A percentile compares a stretch with the other conserved stretches of the same genome.
Evolutionary conservation across 2,888 invertebrate species (phyloP).

Genomic region (Himalopsyche japonica): DNA sequence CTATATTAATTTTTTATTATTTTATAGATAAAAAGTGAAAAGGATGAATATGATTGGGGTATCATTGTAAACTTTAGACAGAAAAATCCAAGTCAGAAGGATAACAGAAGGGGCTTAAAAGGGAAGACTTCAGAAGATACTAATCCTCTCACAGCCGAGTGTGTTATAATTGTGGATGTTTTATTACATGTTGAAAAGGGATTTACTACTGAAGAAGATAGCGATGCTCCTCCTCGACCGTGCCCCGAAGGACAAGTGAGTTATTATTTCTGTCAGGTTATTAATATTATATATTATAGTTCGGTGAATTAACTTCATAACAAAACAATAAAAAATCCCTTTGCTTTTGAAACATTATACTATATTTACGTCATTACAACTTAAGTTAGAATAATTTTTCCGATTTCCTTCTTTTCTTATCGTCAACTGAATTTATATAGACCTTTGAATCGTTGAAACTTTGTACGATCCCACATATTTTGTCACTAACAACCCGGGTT

Average conservation of each 20-base stretch:
- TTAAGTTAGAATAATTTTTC: no score
- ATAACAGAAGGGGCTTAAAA: constrained; percentile 51
- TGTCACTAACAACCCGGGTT: no score
- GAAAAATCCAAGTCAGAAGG: constrained; percentile 52
- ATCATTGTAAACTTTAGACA: constrained; percentile 92
- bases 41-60: constrained; percentile 94
- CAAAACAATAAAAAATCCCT: no score
- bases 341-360: no score
- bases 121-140: constrained; percentile 50
- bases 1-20: background rate
- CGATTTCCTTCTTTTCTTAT: no score
- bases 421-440: background rate
- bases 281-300: background rate
- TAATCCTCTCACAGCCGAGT: constrained; percentile 61
- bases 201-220: constrained; percentile 59
- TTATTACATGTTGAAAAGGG: constrained; percentile 78
- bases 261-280: background rate
- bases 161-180: constrained; percentile 79
- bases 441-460: no score
- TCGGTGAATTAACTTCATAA: no score
- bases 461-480: no score
- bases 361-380: background rate
- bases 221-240: constrained; percentile 67
- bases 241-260: constrained; percentile 67
- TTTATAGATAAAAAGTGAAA: constrained; percentile 75